phyloP scores from a whole-genome alignment of 2,888 invertebrate genomes.

The Andrena chrysosceles region DNA sequence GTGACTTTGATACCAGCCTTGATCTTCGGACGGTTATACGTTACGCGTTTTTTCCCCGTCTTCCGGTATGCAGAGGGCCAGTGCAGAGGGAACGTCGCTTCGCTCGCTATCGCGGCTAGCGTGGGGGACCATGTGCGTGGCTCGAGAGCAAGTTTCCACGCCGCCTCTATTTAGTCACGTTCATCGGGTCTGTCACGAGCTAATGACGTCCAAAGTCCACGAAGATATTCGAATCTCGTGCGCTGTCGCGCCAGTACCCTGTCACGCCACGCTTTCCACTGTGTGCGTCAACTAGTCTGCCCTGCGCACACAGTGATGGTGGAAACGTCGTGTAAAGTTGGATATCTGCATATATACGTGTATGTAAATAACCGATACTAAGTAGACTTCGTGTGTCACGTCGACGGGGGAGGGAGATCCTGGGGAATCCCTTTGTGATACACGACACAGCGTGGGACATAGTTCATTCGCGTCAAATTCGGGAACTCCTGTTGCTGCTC shows the following conservation, averaged over 20 bases:
- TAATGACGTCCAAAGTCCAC: conserved; percentile 71
- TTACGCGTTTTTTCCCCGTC: neutral
- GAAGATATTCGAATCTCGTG: conserved; percentile 62
- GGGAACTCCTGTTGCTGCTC: too few species aligned
- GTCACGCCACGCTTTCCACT: conserved; percentile 18
- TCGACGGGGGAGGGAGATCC: neutral
- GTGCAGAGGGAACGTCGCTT: conserved; percentile 14
- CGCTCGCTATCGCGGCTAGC: conserved; percentile 5
- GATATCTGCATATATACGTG: neutral
- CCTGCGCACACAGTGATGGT: neutral
- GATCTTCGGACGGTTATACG: neutral
- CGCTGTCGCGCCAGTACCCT: conserved; percentile 36
- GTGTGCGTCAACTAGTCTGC: neutral
- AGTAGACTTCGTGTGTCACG: neutral
- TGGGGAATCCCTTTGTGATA: neutral
- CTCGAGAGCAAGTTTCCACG: conserved; percentile 4
- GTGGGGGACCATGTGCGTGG: conserved; percentile 9
- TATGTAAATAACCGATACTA: neutral
- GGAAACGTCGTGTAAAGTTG: neutral
- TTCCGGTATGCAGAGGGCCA: neutral
- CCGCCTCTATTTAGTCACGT: conserved; percentile 11
- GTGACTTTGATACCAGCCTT: neutral
- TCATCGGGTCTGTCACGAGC: conserved; percentile 41
- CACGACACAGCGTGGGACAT: too few species aligned
- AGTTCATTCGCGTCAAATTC: too few species aligned